A percentile compares a stretch with the other conserved stretches of the same genome.
phyloP scores from a whole-genome alignment of 2,888 invertebrate genomes.

The Sarcophaga rosellei region DNA sequence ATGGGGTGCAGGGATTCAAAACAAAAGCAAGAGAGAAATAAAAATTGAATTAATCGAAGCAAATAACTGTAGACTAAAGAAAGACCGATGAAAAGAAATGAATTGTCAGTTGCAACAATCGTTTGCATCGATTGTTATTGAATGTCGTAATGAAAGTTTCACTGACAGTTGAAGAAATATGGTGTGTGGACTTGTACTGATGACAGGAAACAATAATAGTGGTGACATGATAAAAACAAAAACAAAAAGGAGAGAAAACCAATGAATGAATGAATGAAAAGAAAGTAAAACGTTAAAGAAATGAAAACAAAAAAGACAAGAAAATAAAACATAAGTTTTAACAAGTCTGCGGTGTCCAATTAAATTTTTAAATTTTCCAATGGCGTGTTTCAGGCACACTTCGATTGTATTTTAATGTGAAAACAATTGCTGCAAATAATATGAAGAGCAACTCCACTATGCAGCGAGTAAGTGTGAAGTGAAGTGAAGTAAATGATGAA shows the following conservation, averaged over 20 bases:
- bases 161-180: slow-evolving; percentile 54
- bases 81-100: not conserved
- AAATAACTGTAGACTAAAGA: slow-evolving; percentile 4
- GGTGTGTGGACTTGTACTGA: slow-evolving; percentile 29
- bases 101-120: slow-evolving; percentile 11
- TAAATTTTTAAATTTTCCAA: not conserved
- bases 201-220: slow-evolving; percentile 24
- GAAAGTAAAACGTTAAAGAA: too few species aligned
- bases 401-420: not conserved
- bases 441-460: not conserved
- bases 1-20: not conserved
- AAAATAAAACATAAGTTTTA: too few species aligned
- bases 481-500: not conserved
- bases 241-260: not conserved
- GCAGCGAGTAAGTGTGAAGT: not conserved
- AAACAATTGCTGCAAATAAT: not conserved
- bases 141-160: slow-evolving; percentile 45
- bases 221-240: not conserved
- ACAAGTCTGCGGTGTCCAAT: not conserved
- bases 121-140: not conserved
- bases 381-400: not conserved
- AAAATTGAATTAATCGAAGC: slow-evolving; percentile 28
- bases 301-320: too few species aligned
- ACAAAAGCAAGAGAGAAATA: not conserved
- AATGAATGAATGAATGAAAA: too few species aligned